Evolutionary conservation across 2,797 vertebrate species (phyloP), one percentile per base, ranked within the genome.

Genomic region (Hippoglossus hippoglossus): DNA sequence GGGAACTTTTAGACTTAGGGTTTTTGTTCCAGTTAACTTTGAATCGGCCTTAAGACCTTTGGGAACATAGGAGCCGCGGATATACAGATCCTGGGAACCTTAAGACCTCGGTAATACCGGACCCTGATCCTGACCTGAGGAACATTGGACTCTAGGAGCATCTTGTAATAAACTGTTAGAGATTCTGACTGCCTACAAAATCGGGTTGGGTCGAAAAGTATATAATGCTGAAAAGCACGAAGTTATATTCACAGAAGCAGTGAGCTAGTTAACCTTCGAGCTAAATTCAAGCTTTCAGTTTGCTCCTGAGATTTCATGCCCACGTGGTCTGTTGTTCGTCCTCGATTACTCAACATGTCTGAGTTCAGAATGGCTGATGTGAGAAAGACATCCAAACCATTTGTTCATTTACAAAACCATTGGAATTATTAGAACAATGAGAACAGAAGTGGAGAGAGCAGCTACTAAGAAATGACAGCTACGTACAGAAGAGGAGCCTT

Each of bases 301-400:
- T 16, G 41, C 26, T 31, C 28, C 7, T 87, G 85, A 90, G 88
- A 84, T 80, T 66, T 25, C 47, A 73, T 60, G 61, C 61, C 55
- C 62, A 52, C 52, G 25, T 65, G 22, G 31, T 70, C 47, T 69
- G 60, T 71, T 24, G 24, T 24, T 24, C 24, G 24, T 24, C 24
- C 24, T 24, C 24, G 24, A 24, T 64, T 66, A 22, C 39, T 47
- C 57, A 24, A 68, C 34, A 34, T 28, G 46, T 58, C 24, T 18
- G 55, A 63, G n/a, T 67, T 82, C 52, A 67, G 52, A 77, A 80
- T 25, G 79, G 85, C 86, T 79, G 81, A 72, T 68, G 77, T 73
- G 79, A 72, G 86, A 86, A 79, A 79, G 87, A 86, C 64, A 80
- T 67, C 72, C 8, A 26, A 72, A 53, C 19, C 15, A 6, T 70